These are phyloP conservation scores for Drosophila kepulauana DNA, from an alignment of 1,140 invertebrate species.

Conservation along the genomic window DNA sequence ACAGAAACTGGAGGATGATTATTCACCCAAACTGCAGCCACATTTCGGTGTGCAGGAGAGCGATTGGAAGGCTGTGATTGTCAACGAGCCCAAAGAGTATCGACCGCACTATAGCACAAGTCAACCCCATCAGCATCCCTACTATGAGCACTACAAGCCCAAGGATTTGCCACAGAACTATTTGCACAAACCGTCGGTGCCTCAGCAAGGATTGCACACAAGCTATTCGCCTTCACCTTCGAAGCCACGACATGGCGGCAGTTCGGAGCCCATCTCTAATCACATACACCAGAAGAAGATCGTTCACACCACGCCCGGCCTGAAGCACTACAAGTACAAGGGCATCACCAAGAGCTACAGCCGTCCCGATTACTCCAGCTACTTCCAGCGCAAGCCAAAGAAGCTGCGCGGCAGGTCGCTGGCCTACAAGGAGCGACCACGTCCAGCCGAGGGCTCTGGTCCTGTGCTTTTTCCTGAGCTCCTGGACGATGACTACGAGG, in stretches of 20 bases:
- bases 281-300: constrained; percentile 73
- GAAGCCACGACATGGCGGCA: constrained; percentile 47
- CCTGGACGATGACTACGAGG: constrained; percentile 51
- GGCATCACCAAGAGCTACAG: constrained; percentile 56
- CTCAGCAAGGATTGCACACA: constrained; percentile 56
- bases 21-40: constrained; percentile 52
- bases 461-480: constrained; percentile 66
- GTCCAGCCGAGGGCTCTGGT: constrained; percentile 40
- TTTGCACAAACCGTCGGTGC: constrained; percentile 55
- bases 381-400: constrained; percentile 80
- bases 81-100: constrained; percentile 73
- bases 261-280: constrained; percentile 61
- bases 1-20: constrained; percentile 51
- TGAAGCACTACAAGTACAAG: constrained; percentile 83
- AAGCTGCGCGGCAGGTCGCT: constrained; percentile 40
- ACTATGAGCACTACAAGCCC: constrained; percentile 68
- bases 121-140: constrained; percentile 54
- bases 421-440: constrained; percentile 18
- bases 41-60: constrained; percentile 64
- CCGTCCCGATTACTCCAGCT: constrained; percentile 74
- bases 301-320: constrained; percentile 81
- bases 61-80: constrained; percentile 78
- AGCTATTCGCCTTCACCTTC: constrained; percentile 59
- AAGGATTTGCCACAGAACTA: constrained; percentile 72
- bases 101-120: constrained; percentile 59